Evolutionary conservation across 2,797 vertebrate species (phyloP).

Genomic region (Arnoldichthys spilopterus): DNA sequence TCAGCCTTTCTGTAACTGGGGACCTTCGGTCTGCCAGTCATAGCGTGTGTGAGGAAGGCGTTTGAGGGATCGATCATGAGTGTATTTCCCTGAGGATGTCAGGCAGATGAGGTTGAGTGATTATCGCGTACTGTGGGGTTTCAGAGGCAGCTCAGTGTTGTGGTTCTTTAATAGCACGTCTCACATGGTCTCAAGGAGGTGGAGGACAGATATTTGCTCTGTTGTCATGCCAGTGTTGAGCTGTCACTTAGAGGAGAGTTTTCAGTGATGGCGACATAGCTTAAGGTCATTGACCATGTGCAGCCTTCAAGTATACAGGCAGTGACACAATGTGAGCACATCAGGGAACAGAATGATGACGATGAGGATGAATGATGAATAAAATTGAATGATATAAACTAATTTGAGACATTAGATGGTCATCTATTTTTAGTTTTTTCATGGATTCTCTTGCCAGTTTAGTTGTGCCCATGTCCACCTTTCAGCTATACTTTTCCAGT

Average conservation of each 20-base stretch:
- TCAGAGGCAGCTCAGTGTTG: constrained; percentile 14
- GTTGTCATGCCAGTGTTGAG: background rate
- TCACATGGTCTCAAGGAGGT: background rate
- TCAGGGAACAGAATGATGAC: background rate
- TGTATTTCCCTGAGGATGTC: constrained; percentile 17
- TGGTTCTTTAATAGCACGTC: background rate
- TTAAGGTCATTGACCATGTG: background rate
- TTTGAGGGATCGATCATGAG: background rate
- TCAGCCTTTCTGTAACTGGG: background rate
- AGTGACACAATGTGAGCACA: background rate
- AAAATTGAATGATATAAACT: too few relatives aligned
- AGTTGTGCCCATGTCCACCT: too few relatives aligned
- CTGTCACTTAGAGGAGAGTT: constrained; percentile 5
- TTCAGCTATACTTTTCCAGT: too few relatives aligned
- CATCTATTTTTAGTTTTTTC: too few relatives aligned
- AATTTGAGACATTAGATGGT: too few relatives aligned
- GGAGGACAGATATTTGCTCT: background rate
- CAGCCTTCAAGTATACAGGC: background rate
- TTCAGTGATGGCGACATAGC: background rate
- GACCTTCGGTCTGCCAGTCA: background rate
- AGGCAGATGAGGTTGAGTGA: constrained; percentile 1
- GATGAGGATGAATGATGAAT: too few relatives aligned
- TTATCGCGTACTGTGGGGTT: background rate
- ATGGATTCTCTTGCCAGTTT: too few relatives aligned
- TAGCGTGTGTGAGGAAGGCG: background rate